Conservation (phyloP, 1,140 invertebrate species). For the Sitodiplosis mosellana region DNA sequence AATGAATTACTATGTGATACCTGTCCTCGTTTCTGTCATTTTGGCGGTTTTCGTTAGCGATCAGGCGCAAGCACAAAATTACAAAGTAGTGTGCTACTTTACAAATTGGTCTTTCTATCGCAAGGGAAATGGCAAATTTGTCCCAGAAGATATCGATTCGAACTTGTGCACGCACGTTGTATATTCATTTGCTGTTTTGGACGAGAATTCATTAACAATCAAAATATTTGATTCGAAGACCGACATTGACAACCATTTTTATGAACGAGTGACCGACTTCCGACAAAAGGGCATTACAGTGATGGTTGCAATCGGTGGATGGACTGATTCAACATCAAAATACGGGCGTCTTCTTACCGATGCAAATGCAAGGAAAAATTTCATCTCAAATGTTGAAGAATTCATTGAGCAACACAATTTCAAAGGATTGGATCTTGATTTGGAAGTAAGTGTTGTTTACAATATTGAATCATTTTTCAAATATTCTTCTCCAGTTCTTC, state of each 20-base stretch:
- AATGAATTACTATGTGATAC: no score
- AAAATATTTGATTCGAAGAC: slow-evolving; percentile 68
- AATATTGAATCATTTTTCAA: not conserved
- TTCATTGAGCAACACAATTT: slow-evolving; percentile 68
- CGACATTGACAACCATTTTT: slow-evolving; percentile 67
- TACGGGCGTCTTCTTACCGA: slow-evolving; percentile 66
- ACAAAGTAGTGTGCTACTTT: no score
- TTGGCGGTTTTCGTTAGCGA: no score
- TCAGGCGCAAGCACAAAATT: no score
- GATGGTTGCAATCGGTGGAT: slow-evolving; percentile 68
- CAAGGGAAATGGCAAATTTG: slow-evolving; percentile 61
- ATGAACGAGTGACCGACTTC: slow-evolving; percentile 10
- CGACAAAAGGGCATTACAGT: slow-evolving; percentile 38
- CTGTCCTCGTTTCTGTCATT: no score
- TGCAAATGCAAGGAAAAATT: slow-evolving; percentile 44
- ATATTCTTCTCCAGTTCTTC: not conserved
- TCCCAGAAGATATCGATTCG: slow-evolving; percentile 65
- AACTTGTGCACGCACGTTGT: slow-evolving; percentile 70
- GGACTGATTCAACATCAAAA: slow-evolving; percentile 73
- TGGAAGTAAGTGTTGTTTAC: slow-evolving; percentile 35
- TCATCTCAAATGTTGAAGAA: slow-evolving; percentile 51
- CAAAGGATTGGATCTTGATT: slow-evolving; percentile 74
- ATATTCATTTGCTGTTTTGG: slow-evolving; percentile 72
- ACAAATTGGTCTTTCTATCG: no score
- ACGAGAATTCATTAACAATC: slow-evolving; percentile 51